phyloP scores from a whole-genome alignment of 2,113 vertebrate species.

The Pleuronectes platessa region DNA sequence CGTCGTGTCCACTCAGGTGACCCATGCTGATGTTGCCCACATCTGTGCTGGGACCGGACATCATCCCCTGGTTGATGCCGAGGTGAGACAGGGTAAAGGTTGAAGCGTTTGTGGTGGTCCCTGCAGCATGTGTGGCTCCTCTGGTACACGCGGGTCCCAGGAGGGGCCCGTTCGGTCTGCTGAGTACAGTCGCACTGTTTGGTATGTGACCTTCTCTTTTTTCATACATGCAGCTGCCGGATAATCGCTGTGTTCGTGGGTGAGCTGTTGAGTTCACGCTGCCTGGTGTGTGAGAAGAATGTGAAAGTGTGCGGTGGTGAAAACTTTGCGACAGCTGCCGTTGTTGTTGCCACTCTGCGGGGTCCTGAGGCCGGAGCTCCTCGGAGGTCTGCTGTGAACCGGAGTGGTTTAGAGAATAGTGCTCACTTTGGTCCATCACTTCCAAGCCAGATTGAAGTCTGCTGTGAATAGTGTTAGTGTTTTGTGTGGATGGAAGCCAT shows the following conservation, averaged over 20 bases:
- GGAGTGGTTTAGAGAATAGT: background rate
- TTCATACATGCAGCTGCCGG: conserved; percentile 52
- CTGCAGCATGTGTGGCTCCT: background rate
- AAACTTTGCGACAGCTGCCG: conserved; percentile 24
- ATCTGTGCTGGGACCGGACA: background rate
- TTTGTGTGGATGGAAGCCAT: background rate
- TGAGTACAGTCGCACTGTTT: background rate
- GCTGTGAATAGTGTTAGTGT: background rate
- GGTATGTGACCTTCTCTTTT: conserved; percentile 12
- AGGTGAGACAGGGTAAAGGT: background rate
- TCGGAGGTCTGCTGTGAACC: background rate
- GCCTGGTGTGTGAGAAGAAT: conserved; percentile 19
- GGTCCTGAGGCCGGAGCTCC: background rate
- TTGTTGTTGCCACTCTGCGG: background rate
- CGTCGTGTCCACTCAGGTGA: background rate
- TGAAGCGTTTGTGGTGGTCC: background rate
- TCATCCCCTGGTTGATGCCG: background rate
- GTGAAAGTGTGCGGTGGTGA: conserved; percentile 11
- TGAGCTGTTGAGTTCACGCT: background rate
- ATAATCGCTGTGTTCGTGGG: background rate
- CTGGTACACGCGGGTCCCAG: background rate
- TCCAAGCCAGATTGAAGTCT: background rate
- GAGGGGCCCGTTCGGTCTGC: background rate
- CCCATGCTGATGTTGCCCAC: background rate
- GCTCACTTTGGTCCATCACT: background rate